These are phyloP conservation scores for Pangasius larnaudii DNA, from an alignment of 2,797 vertebrate genomes.

Conservation along the genomic window DNA sequence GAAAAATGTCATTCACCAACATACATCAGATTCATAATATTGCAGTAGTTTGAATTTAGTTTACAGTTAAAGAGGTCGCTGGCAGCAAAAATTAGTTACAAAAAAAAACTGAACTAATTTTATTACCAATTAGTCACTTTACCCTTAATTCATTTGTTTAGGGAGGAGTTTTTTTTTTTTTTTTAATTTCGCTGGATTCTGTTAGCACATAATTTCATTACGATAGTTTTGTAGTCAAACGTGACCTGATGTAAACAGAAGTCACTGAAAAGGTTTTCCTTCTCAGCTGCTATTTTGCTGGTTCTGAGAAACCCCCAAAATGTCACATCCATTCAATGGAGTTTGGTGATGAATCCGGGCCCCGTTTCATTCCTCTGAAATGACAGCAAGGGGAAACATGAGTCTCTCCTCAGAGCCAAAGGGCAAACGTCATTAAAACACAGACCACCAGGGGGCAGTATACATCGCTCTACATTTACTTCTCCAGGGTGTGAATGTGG, in stretches of 20 bases:
- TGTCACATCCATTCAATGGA: not conserved
- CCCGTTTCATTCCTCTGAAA: not conserved
- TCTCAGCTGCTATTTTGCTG: not conserved
- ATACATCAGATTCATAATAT: not conserved
- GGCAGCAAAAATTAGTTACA: not conserved
- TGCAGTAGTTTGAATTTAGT: not conserved
- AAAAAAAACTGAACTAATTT: not conserved
- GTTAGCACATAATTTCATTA: not conserved
- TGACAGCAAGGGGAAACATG: slow-evolving; percentile 3
- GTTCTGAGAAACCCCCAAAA: not conserved
- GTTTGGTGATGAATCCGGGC: not conserved
- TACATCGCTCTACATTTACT: slow-evolving; percentile 25
- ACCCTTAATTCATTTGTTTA: too few species aligned
- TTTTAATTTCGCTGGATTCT: not conserved
- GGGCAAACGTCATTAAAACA: slow-evolving; percentile 38
- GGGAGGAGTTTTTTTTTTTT: not conserved
- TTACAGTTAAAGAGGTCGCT: not conserved
- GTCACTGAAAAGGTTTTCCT: not conserved
- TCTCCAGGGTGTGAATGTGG: slow-evolving; percentile 34
- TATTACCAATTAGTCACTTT: not conserved
- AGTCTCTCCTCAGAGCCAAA: slow-evolving; percentile 13
- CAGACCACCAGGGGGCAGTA: slow-evolving; percentile 50
- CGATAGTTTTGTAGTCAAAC: not conserved
- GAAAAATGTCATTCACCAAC: too few species aligned
- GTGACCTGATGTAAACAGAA: not conserved